Conservation (phyloP, 2,888 invertebrate genomes). For the Spicauda simplicius region DNA sequence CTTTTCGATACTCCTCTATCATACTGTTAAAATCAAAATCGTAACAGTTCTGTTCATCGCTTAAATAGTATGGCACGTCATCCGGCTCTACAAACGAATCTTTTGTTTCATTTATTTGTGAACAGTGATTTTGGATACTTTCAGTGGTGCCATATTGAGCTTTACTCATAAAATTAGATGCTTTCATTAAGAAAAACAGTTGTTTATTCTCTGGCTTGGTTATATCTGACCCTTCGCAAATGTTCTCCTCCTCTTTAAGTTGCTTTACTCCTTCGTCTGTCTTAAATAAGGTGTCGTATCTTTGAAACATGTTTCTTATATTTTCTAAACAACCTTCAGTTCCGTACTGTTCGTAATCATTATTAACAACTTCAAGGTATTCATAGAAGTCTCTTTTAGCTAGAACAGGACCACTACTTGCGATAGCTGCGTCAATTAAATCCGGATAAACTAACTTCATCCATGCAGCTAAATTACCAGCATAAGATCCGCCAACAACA, state of each 20-base stretch:
- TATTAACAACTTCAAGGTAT: conserved; percentile 69
- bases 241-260: no score
- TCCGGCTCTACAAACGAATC: conserved; percentile 31
- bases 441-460: conserved; percentile 67
- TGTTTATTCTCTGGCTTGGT: no score
- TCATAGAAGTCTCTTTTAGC: conserved; percentile 73
- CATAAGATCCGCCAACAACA: conserved; percentile 72
- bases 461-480: conserved; percentile 76
- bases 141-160: conserved; percentile 65
- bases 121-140: conserved; percentile 58
- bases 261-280: no score
- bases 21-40: conserved; percentile 62
- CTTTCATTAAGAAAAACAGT: no score
- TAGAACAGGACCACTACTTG: conserved; percentile 73
- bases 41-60: conserved; percentile 53
- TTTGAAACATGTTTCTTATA: no score
- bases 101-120: conserved; percentile 44
- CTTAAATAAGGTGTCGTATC: no score
- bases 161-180: no score
- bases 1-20: no score
- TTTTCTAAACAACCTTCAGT: no score
- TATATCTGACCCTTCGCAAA: no score
- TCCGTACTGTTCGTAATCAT: conserved; percentile 69
- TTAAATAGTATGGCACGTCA: conserved; percentile 43
- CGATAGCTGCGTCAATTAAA: conserved; percentile 69